These are phyloP conservation scores for Coranthus polyacanthus DNA, from an alignment of 2,797 vertebrate species.

Conservation along the genomic window DNA sequence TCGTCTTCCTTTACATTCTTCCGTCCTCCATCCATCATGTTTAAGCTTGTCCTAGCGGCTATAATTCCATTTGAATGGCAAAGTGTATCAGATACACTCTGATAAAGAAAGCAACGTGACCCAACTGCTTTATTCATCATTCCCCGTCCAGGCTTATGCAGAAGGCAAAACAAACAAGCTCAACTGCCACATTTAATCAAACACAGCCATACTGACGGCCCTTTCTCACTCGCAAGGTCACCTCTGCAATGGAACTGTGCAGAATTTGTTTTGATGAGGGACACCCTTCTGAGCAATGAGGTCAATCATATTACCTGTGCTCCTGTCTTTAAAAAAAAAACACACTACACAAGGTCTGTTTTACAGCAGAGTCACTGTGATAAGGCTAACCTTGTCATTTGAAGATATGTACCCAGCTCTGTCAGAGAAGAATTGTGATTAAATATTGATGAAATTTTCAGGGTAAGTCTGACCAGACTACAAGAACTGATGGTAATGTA, in stretches of 20 bases:
- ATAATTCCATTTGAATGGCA: constrained; percentile 52
- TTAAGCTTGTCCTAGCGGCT: constrained; percentile 2
- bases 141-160: constrained; percentile 36
- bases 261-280: constrained; percentile 50
- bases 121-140: constrained; percentile 72
- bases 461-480: constrained; percentile 22
- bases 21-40: constrained; percentile 17
- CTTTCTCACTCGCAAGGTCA: constrained; percentile 61
- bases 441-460: constrained; percentile 70
- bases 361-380: constrained; percentile 20
- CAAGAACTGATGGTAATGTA: constrained; percentile 24
- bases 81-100: constrained; percentile 55
- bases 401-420: constrained; percentile 8
- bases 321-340: constrained; percentile 26
- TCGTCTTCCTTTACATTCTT: neutral
- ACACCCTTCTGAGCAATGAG: constrained; percentile 52
- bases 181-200: constrained; percentile 72
- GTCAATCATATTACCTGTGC: constrained; percentile 49
- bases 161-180: constrained; percentile 70
- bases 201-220: constrained; percentile 31
- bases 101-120: constrained; percentile 58
- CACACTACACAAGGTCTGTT: constrained; percentile 13
- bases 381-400: constrained; percentile 43
- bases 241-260: constrained; percentile 52
- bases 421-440: constrained; percentile 44